Evolutionary conservation across 2,888 invertebrate genomes (phyloP).

Genomic region (Cerceris rybyensis): DNA sequence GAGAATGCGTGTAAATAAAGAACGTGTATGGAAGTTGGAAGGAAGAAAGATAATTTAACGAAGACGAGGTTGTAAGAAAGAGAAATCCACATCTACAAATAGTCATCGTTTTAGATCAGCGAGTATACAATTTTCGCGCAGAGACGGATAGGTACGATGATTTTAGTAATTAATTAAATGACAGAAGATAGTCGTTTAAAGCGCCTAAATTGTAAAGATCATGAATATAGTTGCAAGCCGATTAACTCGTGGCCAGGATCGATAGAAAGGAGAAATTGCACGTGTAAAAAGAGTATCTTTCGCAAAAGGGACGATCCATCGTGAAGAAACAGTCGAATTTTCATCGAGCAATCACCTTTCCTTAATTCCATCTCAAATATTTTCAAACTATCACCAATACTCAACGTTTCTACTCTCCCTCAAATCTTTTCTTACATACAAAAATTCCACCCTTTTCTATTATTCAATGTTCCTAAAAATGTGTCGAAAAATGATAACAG

Average conservation of each 20-base stretch:
- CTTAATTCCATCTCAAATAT: neutral
- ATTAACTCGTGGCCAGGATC: conserved; percentile 27
- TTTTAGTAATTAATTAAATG: conserved; percentile 56
- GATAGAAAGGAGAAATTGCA: conserved; percentile 12
- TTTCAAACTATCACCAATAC: neutral
- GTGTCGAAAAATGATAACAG: too few species aligned
- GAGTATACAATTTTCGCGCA: conserved; percentile 49
- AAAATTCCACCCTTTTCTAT: too few species aligned
- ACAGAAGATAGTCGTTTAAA: conserved; percentile 42
- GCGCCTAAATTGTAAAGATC: conserved; percentile 39
- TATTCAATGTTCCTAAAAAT: too few species aligned
- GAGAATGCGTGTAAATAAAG: conserved; percentile 50
- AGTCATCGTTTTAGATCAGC: conserved; percentile 50
- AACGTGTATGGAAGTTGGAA: conserved; percentile 9
- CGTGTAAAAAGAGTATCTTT: conserved; percentile 15
- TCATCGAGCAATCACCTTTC: neutral
- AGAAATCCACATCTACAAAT: conserved; percentile 51
- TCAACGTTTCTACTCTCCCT: too few species aligned
- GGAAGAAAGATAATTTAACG: conserved; percentile 18
- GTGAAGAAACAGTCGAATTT: conserved; percentile 39
- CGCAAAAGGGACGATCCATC: conserved; percentile 27
- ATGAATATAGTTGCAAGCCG: conserved; percentile 29
- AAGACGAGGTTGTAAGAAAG: conserved; percentile 11
- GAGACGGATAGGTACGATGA: conserved; percentile 49
- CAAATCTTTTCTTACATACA: too few species aligned